Evolutionary conservation across 1,140 invertebrate genomes (phyloP).

Genomic region (Euwallacea fornicatus): DNA sequence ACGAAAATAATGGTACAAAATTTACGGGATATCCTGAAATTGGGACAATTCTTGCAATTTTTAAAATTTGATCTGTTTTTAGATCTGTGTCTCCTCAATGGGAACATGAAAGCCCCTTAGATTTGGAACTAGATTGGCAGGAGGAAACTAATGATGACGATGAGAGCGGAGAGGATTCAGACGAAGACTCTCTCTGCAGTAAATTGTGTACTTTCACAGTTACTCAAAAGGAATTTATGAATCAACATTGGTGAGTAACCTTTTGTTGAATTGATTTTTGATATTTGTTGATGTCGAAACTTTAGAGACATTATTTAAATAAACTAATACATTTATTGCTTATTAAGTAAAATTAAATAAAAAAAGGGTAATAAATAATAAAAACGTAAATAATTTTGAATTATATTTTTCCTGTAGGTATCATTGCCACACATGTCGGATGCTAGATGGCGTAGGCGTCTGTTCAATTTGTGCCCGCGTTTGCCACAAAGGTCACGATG

Average conservation of each 20-base stretch:
- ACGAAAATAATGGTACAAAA: not conserved
- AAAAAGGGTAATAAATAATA: not conserved
- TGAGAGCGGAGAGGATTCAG: constrained; percentile 92
- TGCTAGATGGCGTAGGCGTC: constrained; percentile 97
- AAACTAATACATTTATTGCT: no score
- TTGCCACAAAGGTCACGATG: constrained; percentile 94
- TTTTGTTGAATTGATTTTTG: not conserved
- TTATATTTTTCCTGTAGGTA: constrained; percentile 57
- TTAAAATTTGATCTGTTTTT: constrained; percentile 11
- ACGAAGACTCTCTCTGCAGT: constrained; percentile 92
- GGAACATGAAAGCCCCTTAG: constrained; percentile 75
- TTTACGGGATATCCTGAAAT: not conserved
- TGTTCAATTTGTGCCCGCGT: constrained; percentile 96
- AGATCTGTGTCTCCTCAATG: constrained; percentile 72
- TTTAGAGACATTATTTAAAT: no score
- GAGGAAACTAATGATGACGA: constrained; percentile 89
- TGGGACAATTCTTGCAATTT: not conserved
- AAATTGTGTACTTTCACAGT: constrained; percentile 96
- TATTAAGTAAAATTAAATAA: no score
- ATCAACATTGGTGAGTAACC: constrained; percentile 80
- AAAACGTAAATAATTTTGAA: not conserved
- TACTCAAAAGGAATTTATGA: constrained; percentile 98
- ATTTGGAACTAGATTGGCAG: constrained; percentile 78
- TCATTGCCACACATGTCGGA: constrained; percentile 96
- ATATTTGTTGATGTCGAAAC: no score